Percentiles rank a stretch among this genome's conserved stretches.
phyloP scores from a whole-genome alignment of 2,888 invertebrate species.

The Phrixothrix hirtus region DNA sequence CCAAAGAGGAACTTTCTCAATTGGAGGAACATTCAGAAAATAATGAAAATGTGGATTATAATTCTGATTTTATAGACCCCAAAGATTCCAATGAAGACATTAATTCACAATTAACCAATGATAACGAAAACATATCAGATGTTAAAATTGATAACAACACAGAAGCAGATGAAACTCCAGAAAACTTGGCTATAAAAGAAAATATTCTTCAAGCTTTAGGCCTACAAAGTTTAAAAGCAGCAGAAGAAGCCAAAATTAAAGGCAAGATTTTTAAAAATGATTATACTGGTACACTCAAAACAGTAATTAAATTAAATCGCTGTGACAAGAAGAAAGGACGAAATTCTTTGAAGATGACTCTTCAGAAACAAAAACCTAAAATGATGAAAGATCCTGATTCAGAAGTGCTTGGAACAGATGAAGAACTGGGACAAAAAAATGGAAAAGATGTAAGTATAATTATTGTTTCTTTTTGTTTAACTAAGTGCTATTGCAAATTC shows the following conservation, averaged over 20 bases:
- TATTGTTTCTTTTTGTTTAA: neutral
- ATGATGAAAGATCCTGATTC: conserved; percentile 39
- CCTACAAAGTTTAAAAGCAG: conserved; percentile 72
- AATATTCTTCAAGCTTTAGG: conserved; percentile 75
- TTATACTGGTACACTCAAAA: conserved; percentile 81
- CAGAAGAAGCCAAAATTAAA: conserved; percentile 64
- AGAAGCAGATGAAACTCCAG: conserved; percentile 41
- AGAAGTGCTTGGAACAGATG: conserved; percentile 58
- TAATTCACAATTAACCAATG: conserved; percentile 3
- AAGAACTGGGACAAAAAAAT: conserved; percentile 56
- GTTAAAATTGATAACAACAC: conserved; percentile 15
- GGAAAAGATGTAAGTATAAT: conserved; percentile 63
- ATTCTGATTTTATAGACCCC: conserved; percentile 6
- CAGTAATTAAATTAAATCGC: conserved; percentile 78
- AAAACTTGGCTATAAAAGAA: conserved; percentile 61
- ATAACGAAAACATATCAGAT: conserved; percentile 11
- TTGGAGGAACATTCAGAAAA: conserved; percentile 12
- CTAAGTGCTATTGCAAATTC: no score
- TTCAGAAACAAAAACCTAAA: conserved; percentile 67
- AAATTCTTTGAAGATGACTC: conserved; percentile 76
- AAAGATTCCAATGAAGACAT: conserved; percentile 4
- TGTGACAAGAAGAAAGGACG: conserved; percentile 70
- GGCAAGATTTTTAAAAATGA: conserved; percentile 41
- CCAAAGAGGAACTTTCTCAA: neutral
- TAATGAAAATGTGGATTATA: conserved; percentile 24